Percentiles rank a stretch among this genome's conserved stretches.
phyloP scores from a whole-genome alignment of 2,113 vertebrate genomes.

The Nerophis lumbriciformis region DNA sequence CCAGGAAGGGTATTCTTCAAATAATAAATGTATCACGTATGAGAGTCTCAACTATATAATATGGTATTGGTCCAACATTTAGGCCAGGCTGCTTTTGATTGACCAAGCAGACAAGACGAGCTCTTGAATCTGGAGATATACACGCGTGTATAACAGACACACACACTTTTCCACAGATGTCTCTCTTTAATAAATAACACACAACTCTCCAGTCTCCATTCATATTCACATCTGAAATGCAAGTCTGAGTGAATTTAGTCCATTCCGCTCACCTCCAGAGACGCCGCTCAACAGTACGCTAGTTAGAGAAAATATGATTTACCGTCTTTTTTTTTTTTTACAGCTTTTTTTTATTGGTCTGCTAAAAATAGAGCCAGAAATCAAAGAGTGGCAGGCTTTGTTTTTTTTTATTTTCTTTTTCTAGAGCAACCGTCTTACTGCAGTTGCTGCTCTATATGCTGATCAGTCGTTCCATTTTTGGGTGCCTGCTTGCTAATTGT shows the following conservation, averaged over 20 bases:
- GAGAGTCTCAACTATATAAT: neutral
- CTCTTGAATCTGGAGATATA: neutral
- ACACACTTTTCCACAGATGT: neutral
- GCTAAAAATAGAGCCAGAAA: constrained; percentile 55
- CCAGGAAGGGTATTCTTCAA: neutral
- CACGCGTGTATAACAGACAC: constrained; percentile 7
- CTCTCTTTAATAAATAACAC: constrained; percentile 29
- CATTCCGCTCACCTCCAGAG: constrained; percentile 33
- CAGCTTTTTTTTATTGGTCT: constrained; percentile 7
- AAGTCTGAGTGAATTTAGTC: constrained; percentile 16
- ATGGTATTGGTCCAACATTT: neutral
- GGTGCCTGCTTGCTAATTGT: constrained; percentile 20
- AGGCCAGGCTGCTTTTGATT: constrained; percentile 1
- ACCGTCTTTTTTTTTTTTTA: constrained; percentile 29
- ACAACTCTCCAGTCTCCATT: constrained; percentile 1
- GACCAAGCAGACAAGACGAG: constrained; percentile 1
- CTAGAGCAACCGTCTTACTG: constrained; percentile 38
- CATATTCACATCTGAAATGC: constrained; percentile 3
- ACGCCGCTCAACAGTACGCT: constrained; percentile 22
- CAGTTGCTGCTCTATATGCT: constrained; percentile 25
- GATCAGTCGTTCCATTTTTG: constrained; percentile 7
- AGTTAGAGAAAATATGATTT: constrained; percentile 41
- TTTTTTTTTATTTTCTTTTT: constrained; percentile 30
- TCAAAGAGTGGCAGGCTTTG: constrained; percentile 41
- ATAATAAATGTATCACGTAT: neutral